These are phyloP conservation scores for Oxyteleia sp. DNA, from an alignment of 2,888 invertebrate species.

Conservation along the genomic window DNA sequence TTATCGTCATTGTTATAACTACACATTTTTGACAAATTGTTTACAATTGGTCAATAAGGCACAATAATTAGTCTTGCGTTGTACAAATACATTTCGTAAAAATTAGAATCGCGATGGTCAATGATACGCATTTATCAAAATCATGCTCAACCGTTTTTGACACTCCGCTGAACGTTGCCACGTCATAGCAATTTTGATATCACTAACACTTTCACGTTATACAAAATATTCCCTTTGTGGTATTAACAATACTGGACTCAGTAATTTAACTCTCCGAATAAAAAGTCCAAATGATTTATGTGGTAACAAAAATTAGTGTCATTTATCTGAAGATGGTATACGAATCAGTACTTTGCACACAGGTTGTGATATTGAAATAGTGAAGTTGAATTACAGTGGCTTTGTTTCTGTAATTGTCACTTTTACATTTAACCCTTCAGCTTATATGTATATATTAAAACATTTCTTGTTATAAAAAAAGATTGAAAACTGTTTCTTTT, in stretches of 20 bases:
- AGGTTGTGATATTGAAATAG: too few relatives aligned
- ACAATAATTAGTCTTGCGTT: constrained; percentile 65
- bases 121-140: background rate
- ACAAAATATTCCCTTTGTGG: background rate
- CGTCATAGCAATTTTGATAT: too few relatives aligned
- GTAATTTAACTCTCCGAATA: background rate
- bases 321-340: constrained; percentile 6
- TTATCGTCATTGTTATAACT: constrained; percentile 30
- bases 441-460: too few relatives aligned
- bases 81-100: constrained; percentile 42
- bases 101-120: constrained; percentile 11
- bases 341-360: background rate
- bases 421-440: too few relatives aligned
- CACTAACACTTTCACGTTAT: too few relatives aligned
- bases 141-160: background rate
- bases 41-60: constrained; percentile 65
- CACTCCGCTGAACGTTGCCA: too few relatives aligned
- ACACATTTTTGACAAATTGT: constrained; percentile 64
- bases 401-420: too few relatives aligned
- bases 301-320: constrained; percentile 15
- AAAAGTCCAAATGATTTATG: background rate
- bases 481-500: too few relatives aligned
- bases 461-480: too few relatives aligned
- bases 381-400: too few relatives aligned
- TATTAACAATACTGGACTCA: constrained; percentile 18